These are phyloP conservation scores for Solenopsis invicta DNA, from an alignment of 1,140 invertebrate genomes.

Conservation along the genomic window DNA sequence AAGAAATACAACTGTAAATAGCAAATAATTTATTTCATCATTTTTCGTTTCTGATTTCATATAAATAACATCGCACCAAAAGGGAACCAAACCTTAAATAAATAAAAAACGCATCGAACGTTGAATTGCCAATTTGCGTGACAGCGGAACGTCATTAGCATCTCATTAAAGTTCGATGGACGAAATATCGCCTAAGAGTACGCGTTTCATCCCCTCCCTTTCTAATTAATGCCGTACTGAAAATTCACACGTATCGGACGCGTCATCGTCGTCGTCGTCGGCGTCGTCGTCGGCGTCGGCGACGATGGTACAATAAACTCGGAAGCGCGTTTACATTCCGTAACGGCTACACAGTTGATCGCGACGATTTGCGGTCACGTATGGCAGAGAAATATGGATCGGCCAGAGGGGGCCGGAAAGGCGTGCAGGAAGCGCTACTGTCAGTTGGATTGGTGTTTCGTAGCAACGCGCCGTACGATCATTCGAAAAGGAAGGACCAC, in stretches of 20 bases:
- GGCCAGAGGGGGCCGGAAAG: conserved; percentile 76
- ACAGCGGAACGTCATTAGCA: conserved; percentile 6
- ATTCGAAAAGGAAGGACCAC: conserved; percentile 85
- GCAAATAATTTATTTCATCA: no score
- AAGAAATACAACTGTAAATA: no score
- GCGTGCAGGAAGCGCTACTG: conserved; percentile 85
- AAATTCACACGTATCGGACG: conserved; percentile 32
- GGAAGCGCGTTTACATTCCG: conserved; percentile 30
- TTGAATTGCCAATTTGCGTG: neutral
- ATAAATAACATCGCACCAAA: no score
- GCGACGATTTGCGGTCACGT: conserved; percentile 58
- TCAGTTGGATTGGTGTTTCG: conserved; percentile 86
- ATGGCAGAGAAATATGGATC: conserved; percentile 62
- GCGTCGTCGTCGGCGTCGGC: no score
- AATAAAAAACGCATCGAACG: neutral
- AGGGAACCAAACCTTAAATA: no score
- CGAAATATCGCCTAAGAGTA: neutral
- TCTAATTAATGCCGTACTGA: conserved; percentile 17
- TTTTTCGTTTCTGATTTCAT: no score
- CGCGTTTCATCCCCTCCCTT: neutral
- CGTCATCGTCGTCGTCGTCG: neutral
- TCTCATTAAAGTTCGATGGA: neutral
- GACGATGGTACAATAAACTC: conserved; percentile 12
- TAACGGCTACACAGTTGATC: conserved; percentile 7
- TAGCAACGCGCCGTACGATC: conserved; percentile 82